Evolutionary conservation across 2,113 vertebrate genomes (phyloP).

Genomic region (Petaurus breviceps): DNA sequence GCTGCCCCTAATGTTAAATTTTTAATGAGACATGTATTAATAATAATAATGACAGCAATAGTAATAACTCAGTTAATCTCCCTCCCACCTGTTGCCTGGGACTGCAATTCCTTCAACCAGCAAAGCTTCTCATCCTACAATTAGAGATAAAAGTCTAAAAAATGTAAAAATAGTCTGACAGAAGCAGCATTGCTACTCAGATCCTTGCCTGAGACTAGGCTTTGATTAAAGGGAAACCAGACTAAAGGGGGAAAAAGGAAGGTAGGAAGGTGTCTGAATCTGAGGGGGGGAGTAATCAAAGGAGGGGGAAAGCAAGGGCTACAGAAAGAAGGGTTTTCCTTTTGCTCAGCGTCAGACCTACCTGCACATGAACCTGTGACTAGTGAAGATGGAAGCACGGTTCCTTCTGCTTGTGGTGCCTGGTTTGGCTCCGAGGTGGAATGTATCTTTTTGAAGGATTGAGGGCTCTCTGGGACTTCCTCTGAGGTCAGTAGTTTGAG

Average conservation of each 20-base stretch:
- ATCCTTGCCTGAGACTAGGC: not conserved
- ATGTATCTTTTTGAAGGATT: conserved; percentile 30
- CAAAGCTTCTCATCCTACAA: not conserved
- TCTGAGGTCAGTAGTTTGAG: conserved; percentile 61
- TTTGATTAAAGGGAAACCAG: not conserved
- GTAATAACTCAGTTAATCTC: not conserved
- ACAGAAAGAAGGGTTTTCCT: not conserved
- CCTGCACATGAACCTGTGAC: not conserved
- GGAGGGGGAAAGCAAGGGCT: not conserved
- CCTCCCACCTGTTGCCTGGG: not conserved
- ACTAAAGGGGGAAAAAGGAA: not conserved
- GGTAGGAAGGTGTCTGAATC: not conserved
- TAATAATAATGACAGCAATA: not conserved
- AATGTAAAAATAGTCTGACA: not conserved
- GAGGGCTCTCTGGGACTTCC: conserved; percentile 12
- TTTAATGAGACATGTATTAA: not conserved
- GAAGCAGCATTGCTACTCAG: not conserved
- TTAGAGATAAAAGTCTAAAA: not conserved
- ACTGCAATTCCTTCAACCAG: not conserved
- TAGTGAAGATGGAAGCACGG: not conserved
- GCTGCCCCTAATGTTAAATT: not conserved
- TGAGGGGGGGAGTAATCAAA: not conserved
- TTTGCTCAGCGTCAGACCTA: not conserved
- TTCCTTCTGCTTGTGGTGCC: not conserved
- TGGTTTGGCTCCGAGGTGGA: not conserved